These are phyloP conservation scores for Hormaphis cornu DNA, from an alignment of 1,140 invertebrate genomes.

Conservation along the genomic window DNA sequence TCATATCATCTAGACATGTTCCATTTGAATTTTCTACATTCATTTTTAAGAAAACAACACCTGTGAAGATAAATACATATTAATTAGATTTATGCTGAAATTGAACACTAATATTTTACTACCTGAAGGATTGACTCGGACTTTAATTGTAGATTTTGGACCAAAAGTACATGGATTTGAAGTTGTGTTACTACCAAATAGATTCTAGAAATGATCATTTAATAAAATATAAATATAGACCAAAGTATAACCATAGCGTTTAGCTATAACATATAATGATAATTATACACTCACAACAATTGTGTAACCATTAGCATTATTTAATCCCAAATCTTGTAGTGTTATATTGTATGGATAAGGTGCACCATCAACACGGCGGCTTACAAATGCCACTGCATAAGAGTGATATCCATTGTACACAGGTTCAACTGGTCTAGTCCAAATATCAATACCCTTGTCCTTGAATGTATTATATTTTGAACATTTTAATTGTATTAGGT, in stretches of 20 bases:
- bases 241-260: not conserved
- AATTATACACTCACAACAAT: conserved; percentile 54
- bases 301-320: conserved; percentile 65
- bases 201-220: conserved; percentile 5
- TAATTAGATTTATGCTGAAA: not conserved
- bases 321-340: conserved; percentile 61
- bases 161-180: not conserved
- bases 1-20: not conserved
- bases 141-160: not conserved
- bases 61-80: not conserved
- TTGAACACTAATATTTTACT: not conserved
- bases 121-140: conserved; percentile 29
- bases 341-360: conserved; percentile 49
- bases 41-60: conserved; percentile 7
- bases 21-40: not conserved
- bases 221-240: not conserved
- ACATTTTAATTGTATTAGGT: not conserved
- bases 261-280: not conserved
- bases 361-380: conserved; percentile 50
- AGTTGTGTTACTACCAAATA: not conserved
- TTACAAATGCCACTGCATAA: conserved; percentile 50
- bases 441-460: conserved; percentile 46
- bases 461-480: conserved; percentile 35
- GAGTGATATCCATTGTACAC: conserved; percentile 42
- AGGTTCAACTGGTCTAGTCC: conserved; percentile 45